These are phyloP conservation scores for Bombus confusus DNA, from an alignment of 1,140 invertebrate genomes.

Conservation along the genomic window DNA sequence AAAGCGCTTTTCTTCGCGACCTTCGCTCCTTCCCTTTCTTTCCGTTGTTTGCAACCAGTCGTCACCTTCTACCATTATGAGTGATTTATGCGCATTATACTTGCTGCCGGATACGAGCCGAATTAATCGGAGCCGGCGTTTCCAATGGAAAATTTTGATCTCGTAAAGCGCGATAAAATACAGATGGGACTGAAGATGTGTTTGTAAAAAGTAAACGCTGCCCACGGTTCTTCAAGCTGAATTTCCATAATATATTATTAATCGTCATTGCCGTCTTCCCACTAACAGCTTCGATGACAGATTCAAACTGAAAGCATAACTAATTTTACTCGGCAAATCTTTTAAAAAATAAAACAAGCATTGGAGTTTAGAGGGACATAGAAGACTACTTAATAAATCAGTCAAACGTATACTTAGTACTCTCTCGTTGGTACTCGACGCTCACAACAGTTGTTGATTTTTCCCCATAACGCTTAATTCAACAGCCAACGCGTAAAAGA, in stretches of 20 bases:
- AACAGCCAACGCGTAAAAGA: not conserved
- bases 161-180: not conserved
- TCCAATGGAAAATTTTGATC: not conserved
- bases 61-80: not conserved
- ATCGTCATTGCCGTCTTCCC: not conserved
- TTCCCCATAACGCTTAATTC: not conserved
- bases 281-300: not conserved
- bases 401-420: too few relatives aligned
- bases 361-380: not conserved
- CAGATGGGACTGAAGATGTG: not conserved
- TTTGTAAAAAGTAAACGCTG: not conserved
- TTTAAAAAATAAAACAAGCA: not conserved
- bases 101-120: not conserved
- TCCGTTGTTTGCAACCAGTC: not conserved
- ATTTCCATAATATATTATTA: not conserved
- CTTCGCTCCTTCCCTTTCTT: not conserved
- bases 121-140: not conserved
- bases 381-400: not conserved
- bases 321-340: not conserved
- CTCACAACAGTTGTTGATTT: not conserved
- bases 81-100: not conserved
- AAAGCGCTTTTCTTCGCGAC: slow-evolving; percentile 5
- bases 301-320: not conserved
- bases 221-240: not conserved
- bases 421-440: not conserved